phyloP scores from a whole-genome alignment of 2,888 invertebrate genomes.

The Bombylius major region DNA sequence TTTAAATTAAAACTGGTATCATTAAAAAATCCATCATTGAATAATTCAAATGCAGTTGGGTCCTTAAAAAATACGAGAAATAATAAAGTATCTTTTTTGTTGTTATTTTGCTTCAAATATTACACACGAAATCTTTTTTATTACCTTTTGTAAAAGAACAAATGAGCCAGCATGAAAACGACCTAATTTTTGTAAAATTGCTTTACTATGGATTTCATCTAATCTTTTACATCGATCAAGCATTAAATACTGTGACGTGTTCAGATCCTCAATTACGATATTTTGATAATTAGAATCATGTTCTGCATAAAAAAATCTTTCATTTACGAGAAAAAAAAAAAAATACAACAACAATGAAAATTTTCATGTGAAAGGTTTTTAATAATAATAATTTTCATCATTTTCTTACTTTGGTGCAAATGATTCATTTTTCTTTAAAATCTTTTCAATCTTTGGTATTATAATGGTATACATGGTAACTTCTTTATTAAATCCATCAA shows the following conservation, averaged over 20 bases:
- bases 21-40: not conserved
- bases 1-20: constrained; percentile 5
- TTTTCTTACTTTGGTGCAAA: not conserved
- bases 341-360: too few species aligned
- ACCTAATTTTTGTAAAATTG: constrained; percentile 41
- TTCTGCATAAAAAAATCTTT: not conserved
- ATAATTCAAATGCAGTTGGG: not conserved
- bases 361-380: too few species aligned
- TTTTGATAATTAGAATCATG: not conserved
- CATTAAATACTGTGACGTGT: constrained; percentile 41
- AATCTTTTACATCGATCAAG: constrained; percentile 42
- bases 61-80: not conserved
- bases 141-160: constrained; percentile 40
- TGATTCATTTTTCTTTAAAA: constrained; percentile 16
- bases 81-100: too few species aligned
- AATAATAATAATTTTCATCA: not conserved
- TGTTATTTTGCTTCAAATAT: too few species aligned
- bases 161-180: constrained; percentile 45
- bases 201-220: constrained; percentile 40
- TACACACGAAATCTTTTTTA: not conserved
- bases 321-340: too few species aligned
- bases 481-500: constrained; percentile 14
- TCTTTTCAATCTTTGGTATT: constrained; percentile 24
- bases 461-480: constrained; percentile 23
- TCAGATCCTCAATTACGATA: constrained; percentile 29